These are phyloP conservation scores for Scophthalmus maximus DNA, from an alignment of 2,113 vertebrate genomes.

Conservation along the genomic window DNA sequence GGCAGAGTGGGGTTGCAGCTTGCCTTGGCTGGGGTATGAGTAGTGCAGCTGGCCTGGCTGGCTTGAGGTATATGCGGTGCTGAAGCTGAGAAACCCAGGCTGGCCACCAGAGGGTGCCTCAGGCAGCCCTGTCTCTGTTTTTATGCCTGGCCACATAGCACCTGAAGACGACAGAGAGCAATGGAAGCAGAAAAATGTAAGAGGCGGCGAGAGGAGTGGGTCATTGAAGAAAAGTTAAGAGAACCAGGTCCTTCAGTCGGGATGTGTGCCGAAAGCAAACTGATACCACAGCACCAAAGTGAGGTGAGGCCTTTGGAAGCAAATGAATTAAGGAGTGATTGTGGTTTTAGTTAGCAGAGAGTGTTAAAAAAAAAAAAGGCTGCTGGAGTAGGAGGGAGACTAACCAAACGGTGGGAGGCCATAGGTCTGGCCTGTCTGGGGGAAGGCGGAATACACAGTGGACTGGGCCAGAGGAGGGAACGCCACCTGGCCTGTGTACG, in stretches of 20 bases:
- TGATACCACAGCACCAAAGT: slow-evolving; percentile 53
- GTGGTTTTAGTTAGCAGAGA: slow-evolving; percentile 55
- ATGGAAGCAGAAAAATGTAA: slow-evolving; percentile 68
- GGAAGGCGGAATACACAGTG: slow-evolving; percentile 91
- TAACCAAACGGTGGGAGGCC: slow-evolving; percentile 99
- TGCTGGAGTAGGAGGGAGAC: slow-evolving; percentile 35
- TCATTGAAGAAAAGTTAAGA: slow-evolving; percentile 31
- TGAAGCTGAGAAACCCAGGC: slow-evolving; percentile 98
- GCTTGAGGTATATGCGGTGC: slow-evolving; percentile 94
- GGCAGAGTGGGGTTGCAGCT: slow-evolving; percentile 65
- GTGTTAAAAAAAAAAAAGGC: not conserved
- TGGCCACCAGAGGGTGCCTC: slow-evolving; percentile 95
- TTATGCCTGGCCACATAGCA: slow-evolving; percentile 99
- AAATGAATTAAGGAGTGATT: slow-evolving; percentile 33
- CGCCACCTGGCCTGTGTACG: slow-evolving; percentile 88
- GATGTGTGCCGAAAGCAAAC: slow-evolving; percentile 46
- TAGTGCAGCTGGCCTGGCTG: slow-evolving; percentile 95
- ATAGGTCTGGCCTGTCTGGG: slow-evolving; percentile 92
- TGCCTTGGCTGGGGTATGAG: slow-evolving; percentile 98
- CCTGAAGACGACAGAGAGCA: slow-evolving; percentile 84
- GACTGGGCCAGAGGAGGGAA: slow-evolving; percentile 91
- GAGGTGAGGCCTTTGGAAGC: slow-evolving; percentile 51
- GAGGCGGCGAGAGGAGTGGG: slow-evolving; percentile 30
- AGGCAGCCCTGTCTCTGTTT: slow-evolving; percentile 96
- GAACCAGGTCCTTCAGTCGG: slow-evolving; percentile 40